Evolutionary conservation across 2,888 invertebrate species (phyloP).

Genomic region (Sericinus montela): DNA sequence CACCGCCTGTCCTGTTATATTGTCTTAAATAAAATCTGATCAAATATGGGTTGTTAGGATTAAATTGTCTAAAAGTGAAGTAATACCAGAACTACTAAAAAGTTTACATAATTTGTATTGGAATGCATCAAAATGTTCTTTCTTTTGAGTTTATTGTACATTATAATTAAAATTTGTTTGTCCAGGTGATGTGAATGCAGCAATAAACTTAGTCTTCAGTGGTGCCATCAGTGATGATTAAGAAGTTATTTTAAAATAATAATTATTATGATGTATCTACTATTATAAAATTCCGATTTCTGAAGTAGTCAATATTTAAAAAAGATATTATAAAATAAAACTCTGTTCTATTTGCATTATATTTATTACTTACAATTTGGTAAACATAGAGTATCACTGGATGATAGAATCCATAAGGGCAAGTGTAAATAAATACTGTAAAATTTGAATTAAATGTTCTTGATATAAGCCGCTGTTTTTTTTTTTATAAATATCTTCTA

Average conservation of each 20-base stretch:
- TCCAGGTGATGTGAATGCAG: conserved; percentile 92
- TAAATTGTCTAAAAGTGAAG: too few relatives aligned
- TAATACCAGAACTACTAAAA: too few relatives aligned
- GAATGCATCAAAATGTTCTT: too few relatives aligned
- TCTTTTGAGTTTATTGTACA: too few relatives aligned
- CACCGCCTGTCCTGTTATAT: too few relatives aligned
- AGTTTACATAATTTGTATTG: too few relatives aligned
- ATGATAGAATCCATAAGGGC: conserved; percentile 47
- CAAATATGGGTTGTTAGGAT: too few relatives aligned
- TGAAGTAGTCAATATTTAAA: neutral
- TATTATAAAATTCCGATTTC: too few relatives aligned
- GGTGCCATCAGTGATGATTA: conserved; percentile 64
- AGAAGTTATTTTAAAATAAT: conserved; percentile 16
- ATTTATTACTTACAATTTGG: too few relatives aligned
- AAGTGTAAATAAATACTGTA: conserved; percentile 23
- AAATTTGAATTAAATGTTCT: conserved; percentile 8
- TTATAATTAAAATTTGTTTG: conserved; percentile 16
- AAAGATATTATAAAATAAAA: neutral
- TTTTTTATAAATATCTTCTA: neutral
- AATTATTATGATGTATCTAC: too few relatives aligned
- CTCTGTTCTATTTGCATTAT: neutral
- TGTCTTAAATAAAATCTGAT: too few relatives aligned
- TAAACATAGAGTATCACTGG: conserved; percentile 41
- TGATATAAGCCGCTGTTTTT: conserved; percentile 3
- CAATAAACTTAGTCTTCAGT: conserved; percentile 92